These are phyloP conservation scores for Hydrotaea diabolus DNA, from an alignment of 2,888 invertebrate genomes.

Conservation along the genomic window DNA sequence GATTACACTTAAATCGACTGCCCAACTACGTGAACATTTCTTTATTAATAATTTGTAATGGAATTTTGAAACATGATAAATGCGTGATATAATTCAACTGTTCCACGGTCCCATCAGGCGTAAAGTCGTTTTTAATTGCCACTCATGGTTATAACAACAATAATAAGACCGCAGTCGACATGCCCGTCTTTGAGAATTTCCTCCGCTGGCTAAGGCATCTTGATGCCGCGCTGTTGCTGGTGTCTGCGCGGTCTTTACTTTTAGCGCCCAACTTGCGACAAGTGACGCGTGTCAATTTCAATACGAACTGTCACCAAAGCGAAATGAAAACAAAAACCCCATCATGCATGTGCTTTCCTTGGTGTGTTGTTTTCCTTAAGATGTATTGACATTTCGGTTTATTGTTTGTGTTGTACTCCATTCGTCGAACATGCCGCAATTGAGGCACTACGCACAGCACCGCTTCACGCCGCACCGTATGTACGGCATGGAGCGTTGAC, in stretches of 20 bases:
- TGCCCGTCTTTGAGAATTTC: conserved; percentile 19
- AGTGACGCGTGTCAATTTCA: conserved; percentile 67
- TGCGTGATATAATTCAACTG: conserved; percentile 37
- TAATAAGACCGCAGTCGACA: conserved; percentile 26
- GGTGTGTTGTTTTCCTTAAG: conserved; percentile 10
- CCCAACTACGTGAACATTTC: too few relatives aligned
- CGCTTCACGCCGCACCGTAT: neutral
- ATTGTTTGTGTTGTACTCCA: conserved; percentile 8
- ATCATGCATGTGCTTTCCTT: conserved; percentile 21
- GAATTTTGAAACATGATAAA: conserved; percentile 16
- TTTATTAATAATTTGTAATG: too few relatives aligned
- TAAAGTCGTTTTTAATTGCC: conserved; percentile 39
- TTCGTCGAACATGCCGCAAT: neutral
- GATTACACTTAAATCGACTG: too few relatives aligned
- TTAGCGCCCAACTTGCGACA: conserved; percentile 63
- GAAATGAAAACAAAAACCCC: conserved; percentile 13
- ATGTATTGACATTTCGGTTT: conserved; percentile 26
- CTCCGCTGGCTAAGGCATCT: conserved; percentile 22
- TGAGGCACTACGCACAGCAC: neutral
- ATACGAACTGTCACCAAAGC: conserved; percentile 60
- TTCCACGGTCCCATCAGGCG: conserved; percentile 8
- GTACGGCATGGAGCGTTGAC: neutral
- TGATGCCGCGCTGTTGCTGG: neutral
- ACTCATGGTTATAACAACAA: conserved; percentile 47
- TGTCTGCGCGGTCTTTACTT: conserved; percentile 1